Conservation (phyloP, 1,140 invertebrate genomes). For the Conus ventricosus region DNA sequence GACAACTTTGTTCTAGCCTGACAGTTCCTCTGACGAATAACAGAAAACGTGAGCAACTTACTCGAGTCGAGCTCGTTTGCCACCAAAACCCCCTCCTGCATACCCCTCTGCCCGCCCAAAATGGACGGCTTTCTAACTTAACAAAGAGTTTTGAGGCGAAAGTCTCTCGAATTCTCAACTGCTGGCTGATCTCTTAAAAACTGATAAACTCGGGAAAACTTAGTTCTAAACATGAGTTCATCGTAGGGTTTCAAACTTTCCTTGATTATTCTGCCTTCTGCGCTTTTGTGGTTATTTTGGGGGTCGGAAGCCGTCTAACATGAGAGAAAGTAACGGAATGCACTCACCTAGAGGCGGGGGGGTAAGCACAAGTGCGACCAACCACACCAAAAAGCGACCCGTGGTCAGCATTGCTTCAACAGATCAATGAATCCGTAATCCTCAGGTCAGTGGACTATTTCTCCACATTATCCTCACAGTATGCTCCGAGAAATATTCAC, state of each 20-base stretch:
- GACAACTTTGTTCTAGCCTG: too few species aligned
- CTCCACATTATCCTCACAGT: constrained; percentile 27
- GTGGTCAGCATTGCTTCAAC: constrained; percentile 31
- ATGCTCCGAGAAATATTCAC: constrained; percentile 27
- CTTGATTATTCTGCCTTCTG: neutral
- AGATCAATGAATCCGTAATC: constrained; percentile 20
- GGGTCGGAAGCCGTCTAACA: constrained; percentile 6
- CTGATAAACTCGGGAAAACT: neutral
- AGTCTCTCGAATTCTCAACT: neutral
- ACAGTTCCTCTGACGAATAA: too few species aligned
- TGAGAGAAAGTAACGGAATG: constrained; percentile 39
- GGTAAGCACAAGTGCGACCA: constrained; percentile 17
- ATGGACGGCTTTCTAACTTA: constrained; percentile 29
- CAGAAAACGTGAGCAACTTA: too few species aligned
- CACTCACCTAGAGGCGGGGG: constrained; percentile 30
- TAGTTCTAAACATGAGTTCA: neutral
- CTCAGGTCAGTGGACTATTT: constrained; percentile 24
- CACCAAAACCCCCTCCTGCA: neutral
- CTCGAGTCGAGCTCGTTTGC: neutral
- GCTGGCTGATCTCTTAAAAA: neutral
- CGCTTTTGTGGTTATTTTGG: neutral
- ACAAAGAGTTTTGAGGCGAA: constrained; percentile 23
- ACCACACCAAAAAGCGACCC: constrained; percentile 26
- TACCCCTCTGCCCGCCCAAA: constrained; percentile 1
- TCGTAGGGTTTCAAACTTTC: neutral